Percentiles rank a stretch among this genome's conserved stretches.
phyloP scores from a whole-genome alignment of 2,113 vertebrate genomes.

The Cyprinus carpio region DNA sequence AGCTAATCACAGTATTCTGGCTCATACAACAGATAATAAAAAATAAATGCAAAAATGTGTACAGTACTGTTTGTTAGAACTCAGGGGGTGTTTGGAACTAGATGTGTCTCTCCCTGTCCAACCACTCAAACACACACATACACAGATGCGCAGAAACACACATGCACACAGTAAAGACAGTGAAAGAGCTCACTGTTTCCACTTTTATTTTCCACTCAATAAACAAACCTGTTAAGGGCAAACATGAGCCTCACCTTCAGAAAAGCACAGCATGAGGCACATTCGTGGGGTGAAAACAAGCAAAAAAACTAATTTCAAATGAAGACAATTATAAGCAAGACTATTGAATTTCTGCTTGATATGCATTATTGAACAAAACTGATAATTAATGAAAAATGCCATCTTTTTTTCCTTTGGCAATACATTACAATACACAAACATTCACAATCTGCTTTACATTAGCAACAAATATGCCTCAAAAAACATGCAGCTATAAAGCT shows the following conservation, averaged over 20 bases:
- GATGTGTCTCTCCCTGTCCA: background rate
- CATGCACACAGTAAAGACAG: conserved; percentile 53
- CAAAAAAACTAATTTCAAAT: background rate
- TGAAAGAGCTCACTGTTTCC: conserved; percentile 70
- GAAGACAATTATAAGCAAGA: background rate
- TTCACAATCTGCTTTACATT: conserved; percentile 18
- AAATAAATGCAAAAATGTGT: conserved; percentile 10
- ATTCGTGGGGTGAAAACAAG: conserved; percentile 31
- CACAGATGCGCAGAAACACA: conserved; percentile 34
- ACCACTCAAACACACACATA: conserved; percentile 2
- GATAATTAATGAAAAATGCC: background rate
- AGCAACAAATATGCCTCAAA: conserved; percentile 11
- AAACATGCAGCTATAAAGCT: conserved; percentile 19
- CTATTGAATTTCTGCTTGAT: background rate
- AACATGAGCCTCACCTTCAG: conserved; percentile 60
- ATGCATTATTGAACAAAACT: background rate
- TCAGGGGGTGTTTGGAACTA: background rate
- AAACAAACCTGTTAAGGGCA: conserved; percentile 56
- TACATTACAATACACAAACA: background rate
- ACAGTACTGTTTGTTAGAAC: conserved; percentile 16
- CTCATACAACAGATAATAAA: background rate
- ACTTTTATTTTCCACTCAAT: conserved; percentile 67
- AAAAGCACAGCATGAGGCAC: conserved; percentile 58
- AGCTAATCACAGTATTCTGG: conserved; percentile 5
- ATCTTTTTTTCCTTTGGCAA: background rate